Evolutionary conservation across 2,888 invertebrate genomes (phyloP).

Genomic region (Nomada lathburiana): DNA sequence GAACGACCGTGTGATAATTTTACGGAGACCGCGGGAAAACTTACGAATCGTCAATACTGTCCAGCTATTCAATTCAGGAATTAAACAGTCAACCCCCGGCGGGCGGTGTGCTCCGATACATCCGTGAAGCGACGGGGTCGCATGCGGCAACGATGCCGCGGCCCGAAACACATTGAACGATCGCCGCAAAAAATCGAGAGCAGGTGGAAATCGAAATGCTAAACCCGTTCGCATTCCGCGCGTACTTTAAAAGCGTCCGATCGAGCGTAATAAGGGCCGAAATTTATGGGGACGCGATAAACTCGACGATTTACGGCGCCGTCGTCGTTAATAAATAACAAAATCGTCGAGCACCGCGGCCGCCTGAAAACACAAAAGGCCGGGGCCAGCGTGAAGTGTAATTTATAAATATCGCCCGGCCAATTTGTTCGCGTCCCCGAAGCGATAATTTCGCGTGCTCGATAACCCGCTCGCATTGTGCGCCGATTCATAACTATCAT

Average conservation of each 20-base stretch:
- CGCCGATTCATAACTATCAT: constrained; percentile 55
- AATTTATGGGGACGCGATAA: constrained; percentile 56
- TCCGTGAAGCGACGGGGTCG: no score
- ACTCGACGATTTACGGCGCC: constrained; percentile 54
- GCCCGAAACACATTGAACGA: no score
- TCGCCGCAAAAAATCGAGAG: neutral
- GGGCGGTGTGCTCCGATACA: no score
- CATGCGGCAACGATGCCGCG: no score
- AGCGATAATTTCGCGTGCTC: constrained; percentile 51
- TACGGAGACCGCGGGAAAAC: no score
- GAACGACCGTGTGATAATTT: no score
- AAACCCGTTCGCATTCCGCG: constrained; percentile 27
- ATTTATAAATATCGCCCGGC: constrained; percentile 53
- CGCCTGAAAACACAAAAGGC: constrained; percentile 51
- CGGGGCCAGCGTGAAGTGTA: constrained; percentile 40
- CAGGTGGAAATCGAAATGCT: constrained; percentile 19
- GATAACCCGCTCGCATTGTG: constrained; percentile 52
- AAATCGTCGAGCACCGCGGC: constrained; percentile 49
- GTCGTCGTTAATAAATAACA: constrained; percentile 55
- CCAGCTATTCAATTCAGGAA: no score
- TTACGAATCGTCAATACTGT: no score
- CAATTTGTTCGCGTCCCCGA: constrained; percentile 55
- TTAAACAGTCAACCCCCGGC: no score
- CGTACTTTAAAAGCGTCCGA: constrained; percentile 42
- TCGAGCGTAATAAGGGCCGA: constrained; percentile 55